Evolutionary conservation across 1,140 invertebrate species (phyloP).

Genomic region (Rhysida immarginata): DNA sequence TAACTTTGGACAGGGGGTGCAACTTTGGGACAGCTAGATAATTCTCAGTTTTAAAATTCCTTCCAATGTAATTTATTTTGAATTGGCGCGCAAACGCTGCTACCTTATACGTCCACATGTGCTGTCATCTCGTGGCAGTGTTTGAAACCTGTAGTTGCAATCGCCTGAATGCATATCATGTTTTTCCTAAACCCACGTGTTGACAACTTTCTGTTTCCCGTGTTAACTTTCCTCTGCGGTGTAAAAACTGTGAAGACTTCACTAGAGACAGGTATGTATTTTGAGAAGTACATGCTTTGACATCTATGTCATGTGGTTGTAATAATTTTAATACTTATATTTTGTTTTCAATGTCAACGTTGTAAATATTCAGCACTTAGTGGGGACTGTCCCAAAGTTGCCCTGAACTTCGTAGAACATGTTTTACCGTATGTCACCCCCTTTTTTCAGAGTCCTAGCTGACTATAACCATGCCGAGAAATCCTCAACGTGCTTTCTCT

Average conservation of each 20-base stretch:
- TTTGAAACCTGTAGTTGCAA: background rate
- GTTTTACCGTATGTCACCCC: background rate
- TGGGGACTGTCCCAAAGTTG: slow-evolving; percentile 2
- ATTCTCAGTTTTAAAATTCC: background rate
- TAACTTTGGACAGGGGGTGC: too few species aligned
- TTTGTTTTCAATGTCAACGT: background rate
- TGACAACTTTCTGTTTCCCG: background rate
- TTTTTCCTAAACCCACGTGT: background rate
- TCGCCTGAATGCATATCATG: background rate
- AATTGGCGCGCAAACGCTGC: background rate
- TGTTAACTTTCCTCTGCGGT: background rate
- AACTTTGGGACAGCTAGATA: slow-evolving; percentile 6
- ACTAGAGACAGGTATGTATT: background rate
- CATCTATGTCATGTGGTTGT: background rate
- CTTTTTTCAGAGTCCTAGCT: background rate
- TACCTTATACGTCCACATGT: background rate
- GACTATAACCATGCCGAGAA: background rate
- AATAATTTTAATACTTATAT: background rate
- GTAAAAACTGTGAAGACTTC: background rate
- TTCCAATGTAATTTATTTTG: background rate
- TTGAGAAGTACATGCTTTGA: background rate
- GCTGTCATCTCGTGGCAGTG: background rate
- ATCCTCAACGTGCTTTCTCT: background rate
- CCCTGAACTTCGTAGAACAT: background rate
- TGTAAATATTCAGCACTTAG: slow-evolving; percentile 2